Evolutionary conservation across 2,888 invertebrate genomes (phyloP), one percentile per base, ranked within the genome.

Genomic region (Drosophila seclusa): DNA sequence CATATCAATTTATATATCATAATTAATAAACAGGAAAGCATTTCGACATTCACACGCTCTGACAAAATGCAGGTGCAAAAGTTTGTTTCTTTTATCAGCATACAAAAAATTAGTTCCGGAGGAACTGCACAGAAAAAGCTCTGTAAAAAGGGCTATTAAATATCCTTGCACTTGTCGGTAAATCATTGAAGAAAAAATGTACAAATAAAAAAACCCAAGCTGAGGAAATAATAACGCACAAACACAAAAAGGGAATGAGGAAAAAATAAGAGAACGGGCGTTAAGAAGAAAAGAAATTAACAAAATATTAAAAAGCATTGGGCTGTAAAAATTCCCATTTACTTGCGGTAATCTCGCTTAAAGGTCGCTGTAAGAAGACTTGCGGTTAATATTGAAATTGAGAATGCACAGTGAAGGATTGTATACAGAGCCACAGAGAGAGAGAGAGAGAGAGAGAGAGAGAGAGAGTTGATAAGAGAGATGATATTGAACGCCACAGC

Each of bases 281-380:
- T 13, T 61, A 78, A 77, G 70, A 70, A 57, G 72, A 66, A 67
- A 24, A 36, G 27, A 70, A 69, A 76, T 73, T 73, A 73, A 77
- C 64, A 82, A 87, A 83, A 89, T 87, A 87, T 91, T 89, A 89
- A 90, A 91, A 88, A 76, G 68, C 78, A 90, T 78, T 91, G 75
- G 82, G 77, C 80, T 76, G 78, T 76, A 71, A 90, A 90, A 88
- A 78, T 79, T 90, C 76, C 74, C 91, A 87, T 88, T 92, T 92
- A 88, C 80, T 83, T 76, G 91, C 74, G 87, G 87, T 83, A 59
- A 76, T 85, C 78, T 70, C 90, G 76, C 78, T 87, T 89, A 82
- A 76, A 89, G 74, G 73, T 66, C 32, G 36, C 76, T 82, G 50
- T 24, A 87, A 89, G 82, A 85, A 83, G 77, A 82, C 86, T 88